Evolutionary conservation across 2,888 invertebrate species (phyloP).

Genomic region (Anodontia alba): DNA sequence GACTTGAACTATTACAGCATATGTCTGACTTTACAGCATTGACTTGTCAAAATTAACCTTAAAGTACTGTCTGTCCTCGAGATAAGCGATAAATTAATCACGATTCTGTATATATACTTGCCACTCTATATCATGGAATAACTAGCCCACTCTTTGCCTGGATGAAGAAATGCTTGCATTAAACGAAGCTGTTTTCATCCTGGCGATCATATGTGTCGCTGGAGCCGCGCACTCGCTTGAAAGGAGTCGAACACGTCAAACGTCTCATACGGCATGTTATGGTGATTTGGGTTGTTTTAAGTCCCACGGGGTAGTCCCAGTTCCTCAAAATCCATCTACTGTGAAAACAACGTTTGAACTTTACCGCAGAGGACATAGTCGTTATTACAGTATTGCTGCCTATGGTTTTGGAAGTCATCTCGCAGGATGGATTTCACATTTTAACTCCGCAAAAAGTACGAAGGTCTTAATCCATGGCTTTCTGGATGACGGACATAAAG

Average conservation of each 20-base stretch:
- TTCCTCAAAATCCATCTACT: conserved; percentile 26
- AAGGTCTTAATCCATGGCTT: conserved; percentile 65
- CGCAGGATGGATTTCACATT: conserved; percentile 26
- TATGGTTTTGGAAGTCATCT: conserved; percentile 15
- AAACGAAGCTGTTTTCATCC: no score
- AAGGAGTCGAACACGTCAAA: background rate
- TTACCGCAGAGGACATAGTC: conserved; percentile 20
- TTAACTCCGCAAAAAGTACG: conserved; percentile 41
- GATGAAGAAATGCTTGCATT: no score
- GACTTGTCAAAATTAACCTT: no score
- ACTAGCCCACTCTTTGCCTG: no score
- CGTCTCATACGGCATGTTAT: conserved; percentile 35
- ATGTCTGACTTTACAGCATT: no score
- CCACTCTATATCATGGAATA: no score
- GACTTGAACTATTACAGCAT: no score
- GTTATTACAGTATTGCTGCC: conserved; percentile 19
- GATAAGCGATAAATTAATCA: no score
- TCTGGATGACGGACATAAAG: conserved; percentile 43
- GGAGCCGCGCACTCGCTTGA: no score
- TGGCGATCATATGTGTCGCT: no score
- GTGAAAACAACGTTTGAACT: conserved; percentile 36
- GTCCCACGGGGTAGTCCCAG: conserved; percentile 30
- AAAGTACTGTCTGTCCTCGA: no score
- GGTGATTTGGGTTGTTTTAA: conserved; percentile 44
- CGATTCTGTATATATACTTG: no score